Base-by-base conservation (phyloP, 2,797 vertebrate genomes). In the Euphonia xanthogaster region DNA sequence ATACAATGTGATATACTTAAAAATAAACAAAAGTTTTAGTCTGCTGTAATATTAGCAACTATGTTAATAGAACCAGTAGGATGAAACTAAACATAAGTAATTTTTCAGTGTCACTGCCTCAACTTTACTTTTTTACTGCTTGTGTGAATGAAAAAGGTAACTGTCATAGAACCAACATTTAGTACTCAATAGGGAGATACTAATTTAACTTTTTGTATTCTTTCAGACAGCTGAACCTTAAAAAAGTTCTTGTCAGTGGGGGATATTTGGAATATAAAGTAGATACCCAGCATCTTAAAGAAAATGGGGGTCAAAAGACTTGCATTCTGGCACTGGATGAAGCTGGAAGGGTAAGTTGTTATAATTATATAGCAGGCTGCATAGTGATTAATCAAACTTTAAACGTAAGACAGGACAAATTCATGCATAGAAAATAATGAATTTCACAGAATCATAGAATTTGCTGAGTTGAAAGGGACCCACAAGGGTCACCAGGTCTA, bases 221-320 rank as follows among this genome's bases (percentile, higher is more conserved):
- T 88, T 84, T 62, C 80, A 99, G 99, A 95, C 99, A 99, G 79
- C 97, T 99, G 72, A 99, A 99, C 95, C 98, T 99, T 95, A 99
- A 98, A 97, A 99, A 99, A 94, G 98, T 99, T 94, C 97, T 99
- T 93, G 98, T 99, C 55, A 99, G 97, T 75, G 99, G 99, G 7
- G 99, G 99, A 37, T 97, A 94, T 96, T 98, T 99, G 96, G 99
- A 99, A 93, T 98, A 99, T 92, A 98, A 98, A 21, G 98, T 99
- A 74, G 98, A 98, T 96, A 98, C 99, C 35, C 98, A 99, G 94
- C 96, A 99, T 90, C 98, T 99, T 53, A 97, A 98, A 50, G 99
- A 99, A 94, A 98, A 98, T 61, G 98, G 98, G 35, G 99, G 98
- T 76, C 98, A 99, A 79, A 99, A 99, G 95, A 98, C 99, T 80